Conservation (phyloP, 2,797 vertebrate species). For the Coregonus suidteri region DNA sequence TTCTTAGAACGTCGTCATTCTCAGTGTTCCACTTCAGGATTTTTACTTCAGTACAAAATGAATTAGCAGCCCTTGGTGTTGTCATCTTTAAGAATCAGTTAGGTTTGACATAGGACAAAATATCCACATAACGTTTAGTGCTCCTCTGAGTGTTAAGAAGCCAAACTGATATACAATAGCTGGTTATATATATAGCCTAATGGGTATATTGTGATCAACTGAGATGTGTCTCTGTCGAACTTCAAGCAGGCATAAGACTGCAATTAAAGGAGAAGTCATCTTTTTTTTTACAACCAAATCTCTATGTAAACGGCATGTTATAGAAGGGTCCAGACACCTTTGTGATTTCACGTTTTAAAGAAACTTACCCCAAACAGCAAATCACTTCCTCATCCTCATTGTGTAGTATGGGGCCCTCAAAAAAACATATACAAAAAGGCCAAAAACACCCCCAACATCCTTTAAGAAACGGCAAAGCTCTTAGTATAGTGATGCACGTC, state of each 20-base stretch:
- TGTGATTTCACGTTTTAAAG: too few relatives aligned
- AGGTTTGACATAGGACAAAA: neutral
- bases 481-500: too few relatives aligned
- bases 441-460: too few relatives aligned
- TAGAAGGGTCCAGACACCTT: too few relatives aligned
- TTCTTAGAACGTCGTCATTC: neutral
- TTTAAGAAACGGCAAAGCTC: too few relatives aligned
- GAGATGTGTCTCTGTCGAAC: neutral
- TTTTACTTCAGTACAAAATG: neutral
- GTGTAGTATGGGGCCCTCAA: too few relatives aligned
- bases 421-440: too few relatives aligned
- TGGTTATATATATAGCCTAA: neutral
- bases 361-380: too few relatives aligned
- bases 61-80: neutral
- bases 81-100: neutral
- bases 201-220: neutral
- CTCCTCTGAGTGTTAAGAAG: neutral
- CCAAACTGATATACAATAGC: neutral
- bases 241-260: neutral
- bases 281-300: too few relatives aligned
- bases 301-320: too few relatives aligned
- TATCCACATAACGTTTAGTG: neutral
- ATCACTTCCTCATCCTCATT: too few relatives aligned
- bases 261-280: neutral
- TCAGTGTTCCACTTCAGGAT: neutral